Base-by-base conservation (phyloP, 2,113 vertebrate species). In the Athene cunicularia region DNA sequence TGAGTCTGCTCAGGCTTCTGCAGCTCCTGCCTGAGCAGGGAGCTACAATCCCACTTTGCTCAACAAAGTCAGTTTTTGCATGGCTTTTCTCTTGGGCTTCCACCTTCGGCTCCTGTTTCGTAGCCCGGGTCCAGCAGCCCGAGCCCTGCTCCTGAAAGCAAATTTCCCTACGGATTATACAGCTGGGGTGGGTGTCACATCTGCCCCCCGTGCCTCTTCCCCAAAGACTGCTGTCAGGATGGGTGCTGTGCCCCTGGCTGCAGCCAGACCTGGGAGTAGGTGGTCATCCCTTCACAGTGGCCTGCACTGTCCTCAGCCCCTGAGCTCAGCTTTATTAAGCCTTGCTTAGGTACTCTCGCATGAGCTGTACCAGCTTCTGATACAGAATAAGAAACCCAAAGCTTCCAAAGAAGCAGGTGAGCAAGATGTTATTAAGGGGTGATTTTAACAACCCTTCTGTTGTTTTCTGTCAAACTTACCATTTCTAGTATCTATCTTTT, bases 51-150 rank as follows among this genome's bases (percentile, higher is more conserved):
- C 47, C 10, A 3, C 33, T 4, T 4, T 53, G 39, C 62, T n/a
- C 71, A 17, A 14, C 30, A 26, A 12, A 27, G 32, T 10, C 2
- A 10, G 13, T 20, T 39, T 49, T n/a, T 3, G 1, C 49, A 11
- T 2, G 8, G 33, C 43, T 41, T 73, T 45, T 43, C 87, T 75
- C 77, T n/a, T 16, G 20, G 20, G 32, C 33, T 52, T 39, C 53
- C 58, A 24, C n/a, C 58, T 63, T 60, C 1, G 1, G 50, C 60
- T 66, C n/a, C 50, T 37, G 33, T 9, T 35, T 59, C 35, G 17
- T 5, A 39, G 41, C 33, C 3, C 1, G 1, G n/a, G 23, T 3
- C 3, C 18, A 11, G 59, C 49, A 64, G 27, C 8, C 26, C 5
- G 14, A 39, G 47, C 37, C 56, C 6, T 0, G 6, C 35, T 63